These are phyloP conservation scores for Ceraclea dissimilis DNA, from an alignment of 2,888 invertebrate species.

Conservation along the genomic window DNA sequence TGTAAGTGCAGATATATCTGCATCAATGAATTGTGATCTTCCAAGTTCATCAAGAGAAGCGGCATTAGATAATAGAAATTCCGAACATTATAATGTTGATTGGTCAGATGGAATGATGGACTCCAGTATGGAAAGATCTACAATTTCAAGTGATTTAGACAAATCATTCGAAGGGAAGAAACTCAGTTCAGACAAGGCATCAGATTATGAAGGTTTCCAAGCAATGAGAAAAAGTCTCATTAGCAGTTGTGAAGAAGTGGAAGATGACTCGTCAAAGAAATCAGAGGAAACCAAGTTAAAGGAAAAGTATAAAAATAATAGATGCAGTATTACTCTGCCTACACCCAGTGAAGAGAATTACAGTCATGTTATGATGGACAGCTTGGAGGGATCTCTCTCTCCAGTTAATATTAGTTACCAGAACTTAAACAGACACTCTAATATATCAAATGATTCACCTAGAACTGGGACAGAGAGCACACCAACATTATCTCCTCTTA, in stretches of 20 bases:
- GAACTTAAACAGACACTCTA: constrained; percentile 43
- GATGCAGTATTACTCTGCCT: constrained; percentile 17
- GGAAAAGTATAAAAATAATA: constrained; percentile 6
- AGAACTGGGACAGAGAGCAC: constrained; percentile 40
- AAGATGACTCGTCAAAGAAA: neutral
- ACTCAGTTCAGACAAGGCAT: neutral
- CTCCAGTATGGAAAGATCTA: constrained; percentile 10
- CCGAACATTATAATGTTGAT: constrained; percentile 2
- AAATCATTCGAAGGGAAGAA: constrained; percentile 5
- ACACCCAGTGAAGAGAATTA: constrained; percentile 23
- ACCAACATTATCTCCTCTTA: constrained; percentile 32
- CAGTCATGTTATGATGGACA: constrained; percentile 29
- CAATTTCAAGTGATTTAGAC: constrained; percentile 12
- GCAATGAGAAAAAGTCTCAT: neutral
- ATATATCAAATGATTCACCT: constrained; percentile 37
- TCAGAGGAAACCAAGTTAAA: neutral
- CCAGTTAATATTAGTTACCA: constrained; percentile 45
- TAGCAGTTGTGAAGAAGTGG: constrained; percentile 10
- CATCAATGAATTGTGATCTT: neutral
- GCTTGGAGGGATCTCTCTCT: constrained; percentile 35
- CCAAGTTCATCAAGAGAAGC: neutral
- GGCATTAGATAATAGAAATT: neutral
- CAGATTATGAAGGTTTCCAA: neutral
- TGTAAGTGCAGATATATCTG: constrained; percentile 31
- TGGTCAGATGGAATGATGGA: constrained; percentile 11